Base-by-base conservation (phyloP, 2,888 invertebrate species). In the Acanthosoma haemorrhoidale region DNA sequence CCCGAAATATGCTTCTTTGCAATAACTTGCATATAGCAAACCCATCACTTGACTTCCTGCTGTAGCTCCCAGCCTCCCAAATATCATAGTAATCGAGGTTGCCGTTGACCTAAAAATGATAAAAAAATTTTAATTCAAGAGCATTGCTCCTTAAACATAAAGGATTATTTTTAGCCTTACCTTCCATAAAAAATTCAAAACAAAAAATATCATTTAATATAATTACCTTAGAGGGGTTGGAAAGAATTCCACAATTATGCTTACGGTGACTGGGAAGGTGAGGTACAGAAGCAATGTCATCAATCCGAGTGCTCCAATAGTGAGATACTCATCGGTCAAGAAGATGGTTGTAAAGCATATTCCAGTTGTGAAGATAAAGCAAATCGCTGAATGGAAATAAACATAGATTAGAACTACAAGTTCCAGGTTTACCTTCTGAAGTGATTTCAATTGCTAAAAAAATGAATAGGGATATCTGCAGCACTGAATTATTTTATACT, bases 201-300 rank as follows among this genome's bases (percentile, higher is more conserved):
- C n/a, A n/a, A n/a, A n/a, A n/a, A n/a, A n/a, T n/a, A n/a, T n/a
- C n/a, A n/a, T n/a, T n/a, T n/a, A n/a, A n/a, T n/a, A n/a, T n/a
- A n/a, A n/a, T 43, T 59, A 68, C 68, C 68, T 58, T 11, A 68
- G 38, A 9, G 57, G 57, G 16, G 68, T 68, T 15, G 68, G 68
- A 38, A 68, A 68, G 34, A 68, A 68, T 34, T 68, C 59, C 13
- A 68, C 68, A 2, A 59, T 38, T 3, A 68, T 58, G 68, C 68
- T 68, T n/a, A 68, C 29, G 16, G 57, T 31, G 16, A 68, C 57
- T 3, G 68, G 68, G 25, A 68, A 38, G 5, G 58, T n/a, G 25
- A 58, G 5, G 8, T 34, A 32, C 8, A 68, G 15, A 4, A 68
- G 8, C 16, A 59, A 25, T 1, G 38, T 16, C 11, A 59, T 59